Conservation (phyloP, 2,797 vertebrate genomes). For the Ctenopoma multispine region DNA sequence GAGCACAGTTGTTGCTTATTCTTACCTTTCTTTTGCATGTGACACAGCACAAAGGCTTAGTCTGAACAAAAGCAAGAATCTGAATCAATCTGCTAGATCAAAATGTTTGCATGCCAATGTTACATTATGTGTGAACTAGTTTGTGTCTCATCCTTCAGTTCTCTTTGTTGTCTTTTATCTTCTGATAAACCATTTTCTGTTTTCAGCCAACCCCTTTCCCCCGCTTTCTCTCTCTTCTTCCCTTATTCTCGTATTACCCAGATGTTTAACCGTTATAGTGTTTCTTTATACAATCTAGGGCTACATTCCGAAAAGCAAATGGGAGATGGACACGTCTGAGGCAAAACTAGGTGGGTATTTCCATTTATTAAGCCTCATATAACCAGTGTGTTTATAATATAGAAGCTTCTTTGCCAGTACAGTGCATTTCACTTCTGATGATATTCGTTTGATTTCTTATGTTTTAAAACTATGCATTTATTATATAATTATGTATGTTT, state of each 20-base stretch:
- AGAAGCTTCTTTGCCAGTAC: not conserved
- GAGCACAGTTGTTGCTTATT: conserved; percentile 10
- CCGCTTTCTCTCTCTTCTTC: conserved; percentile 47
- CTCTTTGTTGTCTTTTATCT: conserved; percentile 62
- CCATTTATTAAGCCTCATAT: not conserved
- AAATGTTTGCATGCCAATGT: conserved; percentile 66
- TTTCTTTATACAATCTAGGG: conserved; percentile 98
- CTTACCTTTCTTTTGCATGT: conserved; percentile 8
- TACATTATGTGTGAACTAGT: conserved; percentile 28
- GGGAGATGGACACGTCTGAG: conserved; percentile 99
- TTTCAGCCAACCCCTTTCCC: conserved; percentile 58
- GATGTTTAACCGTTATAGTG: conserved; percentile 93
- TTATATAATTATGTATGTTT: not conserved
- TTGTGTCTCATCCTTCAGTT: conserved; percentile 43
- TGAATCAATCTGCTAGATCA: conserved; percentile 18
- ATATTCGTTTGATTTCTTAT: not conserved
- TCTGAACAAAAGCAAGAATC: conserved; percentile 16
- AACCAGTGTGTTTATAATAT: not conserved
- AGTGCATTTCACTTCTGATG: not conserved
- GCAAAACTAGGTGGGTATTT: conserved; percentile 96
- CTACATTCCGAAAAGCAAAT: conserved; percentile 99
- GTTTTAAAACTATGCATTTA: not conserved
- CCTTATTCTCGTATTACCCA: conserved; percentile 45
- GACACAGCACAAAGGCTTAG: conserved; percentile 3
- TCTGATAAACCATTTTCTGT: conserved; percentile 74